Percentiles rank a stretch among this genome's conserved stretches.
These are phyloP conservation scores for Norana najaformis DNA, from an alignment of 2,888 invertebrate species.

Conservation along the genomic window DNA sequence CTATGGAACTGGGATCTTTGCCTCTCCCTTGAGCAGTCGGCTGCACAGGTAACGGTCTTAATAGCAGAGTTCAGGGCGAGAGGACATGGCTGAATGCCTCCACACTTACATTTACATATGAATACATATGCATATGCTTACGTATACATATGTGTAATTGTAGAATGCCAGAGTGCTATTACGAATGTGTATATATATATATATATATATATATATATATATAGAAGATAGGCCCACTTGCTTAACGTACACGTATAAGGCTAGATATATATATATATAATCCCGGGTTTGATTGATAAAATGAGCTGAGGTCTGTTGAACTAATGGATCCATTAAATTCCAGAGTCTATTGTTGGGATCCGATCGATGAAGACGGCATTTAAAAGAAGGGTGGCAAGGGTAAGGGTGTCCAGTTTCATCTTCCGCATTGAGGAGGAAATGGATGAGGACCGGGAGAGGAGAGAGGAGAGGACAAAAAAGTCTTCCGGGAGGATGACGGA, in stretches of 20 bases:
- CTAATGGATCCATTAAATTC: not conserved
- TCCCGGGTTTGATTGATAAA: not conserved
- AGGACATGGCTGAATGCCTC: no score
- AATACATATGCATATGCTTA: no score
- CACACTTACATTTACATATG: no score
- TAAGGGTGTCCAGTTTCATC: not conserved
- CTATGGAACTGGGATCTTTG: no score
- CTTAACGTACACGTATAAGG: not conserved
- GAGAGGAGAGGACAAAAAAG: not conserved
- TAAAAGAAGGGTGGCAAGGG: not conserved
- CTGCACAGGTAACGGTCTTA: no score
- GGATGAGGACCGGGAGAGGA: not conserved
- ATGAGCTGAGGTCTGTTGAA: not conserved
- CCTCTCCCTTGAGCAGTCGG: no score
- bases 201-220: no score
- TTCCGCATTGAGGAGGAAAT: not conserved
- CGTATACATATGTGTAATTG: no score
- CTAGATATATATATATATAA: not conserved
- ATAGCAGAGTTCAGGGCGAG: no score
- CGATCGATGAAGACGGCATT: not conserved
- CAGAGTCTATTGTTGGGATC: not conserved
- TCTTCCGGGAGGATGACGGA: not conserved
- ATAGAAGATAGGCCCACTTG: not conserved
- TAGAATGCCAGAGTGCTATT: no score
- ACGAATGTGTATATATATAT: no score